Evolutionary conservation across 2,797 vertebrate species (phyloP).

Genomic region (Pseudochaenichthys georgianus): DNA sequence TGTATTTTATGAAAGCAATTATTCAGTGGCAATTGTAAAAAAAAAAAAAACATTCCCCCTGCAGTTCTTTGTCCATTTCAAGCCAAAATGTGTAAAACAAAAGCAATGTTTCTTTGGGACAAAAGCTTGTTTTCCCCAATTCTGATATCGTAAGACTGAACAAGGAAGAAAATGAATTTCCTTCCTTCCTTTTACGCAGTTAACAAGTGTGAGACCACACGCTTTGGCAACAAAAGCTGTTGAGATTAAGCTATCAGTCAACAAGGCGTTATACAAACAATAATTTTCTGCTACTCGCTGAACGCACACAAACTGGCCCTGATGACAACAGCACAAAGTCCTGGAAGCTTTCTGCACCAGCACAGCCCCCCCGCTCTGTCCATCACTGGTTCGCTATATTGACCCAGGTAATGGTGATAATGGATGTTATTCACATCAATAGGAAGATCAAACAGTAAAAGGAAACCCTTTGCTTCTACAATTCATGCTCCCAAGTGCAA

Average conservation of each 20-base stretch:
- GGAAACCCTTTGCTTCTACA: constrained; percentile 62
- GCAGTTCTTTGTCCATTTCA: constrained; percentile 15
- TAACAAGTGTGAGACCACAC: constrained; percentile 20
- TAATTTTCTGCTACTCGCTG: constrained; percentile 39
- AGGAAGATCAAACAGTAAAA: constrained; percentile 75
- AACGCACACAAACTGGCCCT: constrained; percentile 38
- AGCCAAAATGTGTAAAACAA: constrained; percentile 1
- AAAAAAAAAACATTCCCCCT: constrained; percentile 10
- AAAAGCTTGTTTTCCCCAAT: not conserved
- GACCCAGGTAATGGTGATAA: constrained; percentile 83
- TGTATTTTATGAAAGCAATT: not conserved
- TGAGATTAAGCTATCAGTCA: constrained; percentile 51
- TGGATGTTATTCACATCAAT: constrained; percentile 76
- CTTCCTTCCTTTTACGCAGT: constrained; percentile 35
- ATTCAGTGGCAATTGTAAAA: too few relatives aligned
- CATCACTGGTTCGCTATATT: constrained; percentile 67
- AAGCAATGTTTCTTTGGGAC: constrained; percentile 11
- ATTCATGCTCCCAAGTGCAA: constrained; percentile 56
- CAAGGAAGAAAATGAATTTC: constrained; percentile 24
- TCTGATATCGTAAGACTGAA: constrained; percentile 9
- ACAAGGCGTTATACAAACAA: constrained; percentile 57
- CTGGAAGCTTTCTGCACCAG: constrained; percentile 56
- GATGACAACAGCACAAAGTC: constrained; percentile 69
- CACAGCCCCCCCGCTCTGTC: constrained; percentile 28
- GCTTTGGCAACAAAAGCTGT: constrained; percentile 40